Conservation (phyloP, 2,797 vertebrate genomes). For the Hipposideros larvatus region DNA sequence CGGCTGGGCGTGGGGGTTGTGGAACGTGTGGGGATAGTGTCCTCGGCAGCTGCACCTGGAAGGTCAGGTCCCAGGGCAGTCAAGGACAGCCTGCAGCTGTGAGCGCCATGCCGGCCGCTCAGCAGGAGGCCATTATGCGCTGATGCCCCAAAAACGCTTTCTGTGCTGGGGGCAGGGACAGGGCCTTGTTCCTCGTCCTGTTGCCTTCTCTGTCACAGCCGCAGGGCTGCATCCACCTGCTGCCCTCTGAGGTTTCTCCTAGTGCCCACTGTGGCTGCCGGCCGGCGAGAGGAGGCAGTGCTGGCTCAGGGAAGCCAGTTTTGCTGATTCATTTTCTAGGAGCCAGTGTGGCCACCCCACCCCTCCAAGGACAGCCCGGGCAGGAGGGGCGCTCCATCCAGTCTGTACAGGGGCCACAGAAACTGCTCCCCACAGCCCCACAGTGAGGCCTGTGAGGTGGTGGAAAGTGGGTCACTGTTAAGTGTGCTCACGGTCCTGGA, state of each 20-base stretch:
- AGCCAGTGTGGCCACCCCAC: background rate
- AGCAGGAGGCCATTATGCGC: background rate
- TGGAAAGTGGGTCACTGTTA: background rate
- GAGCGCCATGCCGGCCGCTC: background rate
- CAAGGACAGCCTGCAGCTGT: background rate
- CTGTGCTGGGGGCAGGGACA: too few species aligned
- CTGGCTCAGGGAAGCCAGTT: background rate
- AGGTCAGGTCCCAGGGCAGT: background rate
- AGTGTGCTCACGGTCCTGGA: background rate
- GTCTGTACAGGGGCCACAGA: background rate
- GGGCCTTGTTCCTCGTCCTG: too few species aligned
- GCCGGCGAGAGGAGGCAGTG: too few species aligned
- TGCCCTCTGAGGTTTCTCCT: background rate
- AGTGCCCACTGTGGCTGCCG: accelerated
- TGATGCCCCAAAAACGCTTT: accelerated
- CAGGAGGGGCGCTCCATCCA: background rate
- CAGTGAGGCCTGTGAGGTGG: background rate
- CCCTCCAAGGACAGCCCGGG: background rate
- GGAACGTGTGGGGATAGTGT: background rate
- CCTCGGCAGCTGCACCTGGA: background rate
- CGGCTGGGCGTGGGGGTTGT: accelerated
- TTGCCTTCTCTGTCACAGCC: background rate
- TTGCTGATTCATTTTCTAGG: background rate
- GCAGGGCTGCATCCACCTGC: accelerated
- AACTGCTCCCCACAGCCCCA: background rate